phyloP scores from a whole-genome alignment of 2,113 vertebrate genomes.

The Calcarius ornatus region DNA sequence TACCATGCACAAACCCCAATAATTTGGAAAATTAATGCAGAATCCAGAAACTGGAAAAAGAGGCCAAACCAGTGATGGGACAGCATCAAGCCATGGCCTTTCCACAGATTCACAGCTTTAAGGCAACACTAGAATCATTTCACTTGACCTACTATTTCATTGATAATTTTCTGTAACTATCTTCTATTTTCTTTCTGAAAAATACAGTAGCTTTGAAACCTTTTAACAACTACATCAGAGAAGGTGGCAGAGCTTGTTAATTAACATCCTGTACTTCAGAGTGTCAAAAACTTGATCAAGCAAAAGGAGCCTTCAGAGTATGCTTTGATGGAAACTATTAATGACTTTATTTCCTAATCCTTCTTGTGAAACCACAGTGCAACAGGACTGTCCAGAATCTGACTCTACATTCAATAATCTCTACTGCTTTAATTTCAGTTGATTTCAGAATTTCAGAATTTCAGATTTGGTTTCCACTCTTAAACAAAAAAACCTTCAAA shows the following conservation, averaged over 20 bases:
- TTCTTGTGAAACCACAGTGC: not conserved
- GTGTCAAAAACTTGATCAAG: conserved; percentile 13
- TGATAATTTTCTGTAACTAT: not conserved
- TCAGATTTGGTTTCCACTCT: not conserved
- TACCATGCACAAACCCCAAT: not conserved
- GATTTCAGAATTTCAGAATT: not conserved
- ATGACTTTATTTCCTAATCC: not conserved
- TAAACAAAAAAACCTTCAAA: not conserved
- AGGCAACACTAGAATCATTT: not conserved
- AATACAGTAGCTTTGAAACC: conserved; percentile 2
- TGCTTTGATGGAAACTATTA: conserved; percentile 1
- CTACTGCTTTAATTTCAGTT: not conserved
- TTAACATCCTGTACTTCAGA: conserved; percentile 6
- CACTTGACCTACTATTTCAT: not conserved
- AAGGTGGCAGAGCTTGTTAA: conserved; percentile 25
- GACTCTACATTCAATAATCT: not conserved
- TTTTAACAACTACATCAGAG: conserved; percentile 35
- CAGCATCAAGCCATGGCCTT: not conserved
- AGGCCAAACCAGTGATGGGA: not conserved
- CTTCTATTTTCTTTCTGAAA: conserved; percentile 2
- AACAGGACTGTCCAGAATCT: not conserved
- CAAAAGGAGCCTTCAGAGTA: not conserved
- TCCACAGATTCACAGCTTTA: not conserved
- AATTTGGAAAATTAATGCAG: not conserved
- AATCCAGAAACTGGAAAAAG: not conserved